These are phyloP conservation scores for Daboia siamensis DNA, from an alignment of 2,113 vertebrate genomes.

Conservation along the genomic window DNA sequence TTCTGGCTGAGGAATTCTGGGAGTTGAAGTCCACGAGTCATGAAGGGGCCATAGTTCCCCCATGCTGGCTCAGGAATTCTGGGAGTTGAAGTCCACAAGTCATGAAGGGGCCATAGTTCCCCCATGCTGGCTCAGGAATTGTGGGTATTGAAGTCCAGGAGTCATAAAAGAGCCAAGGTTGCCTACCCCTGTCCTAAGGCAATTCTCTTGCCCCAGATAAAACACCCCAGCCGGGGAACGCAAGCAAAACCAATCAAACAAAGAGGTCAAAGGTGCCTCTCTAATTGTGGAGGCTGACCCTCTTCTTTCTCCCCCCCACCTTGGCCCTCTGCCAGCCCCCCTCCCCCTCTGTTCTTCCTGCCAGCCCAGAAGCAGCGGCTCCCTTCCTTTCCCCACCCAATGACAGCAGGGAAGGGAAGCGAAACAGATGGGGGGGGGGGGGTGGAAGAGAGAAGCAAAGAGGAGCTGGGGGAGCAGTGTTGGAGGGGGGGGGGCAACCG, in stretches of 20 bases:
- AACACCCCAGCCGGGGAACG: neutral
- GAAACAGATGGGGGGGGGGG: slow-evolving; percentile 31
- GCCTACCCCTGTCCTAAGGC: too few species aligned
- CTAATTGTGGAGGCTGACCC: neutral
- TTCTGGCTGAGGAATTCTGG: too few species aligned
- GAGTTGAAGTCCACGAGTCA: too few species aligned
- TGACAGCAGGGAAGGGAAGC: neutral
- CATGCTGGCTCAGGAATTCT: too few species aligned
- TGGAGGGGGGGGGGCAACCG: too few species aligned
- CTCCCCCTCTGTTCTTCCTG: slow-evolving; percentile 55
- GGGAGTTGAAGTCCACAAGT: too few species aligned
- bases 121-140: too few species aligned
- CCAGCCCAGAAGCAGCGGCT: slow-evolving; percentile 5
- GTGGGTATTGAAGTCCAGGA: too few species aligned
- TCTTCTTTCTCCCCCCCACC: neutral
- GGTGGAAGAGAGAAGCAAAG: neutral
- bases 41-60: too few species aligned
- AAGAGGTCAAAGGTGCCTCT: neutral
- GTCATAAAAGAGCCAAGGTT: too few species aligned
- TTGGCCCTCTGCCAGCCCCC: slow-evolving; percentile 51
- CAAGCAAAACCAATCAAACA: too few species aligned
- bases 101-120: too few species aligned
- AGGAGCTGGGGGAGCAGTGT: neutral
- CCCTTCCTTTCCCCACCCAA: slow-evolving; percentile 41
- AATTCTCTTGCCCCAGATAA: neutral